Base-by-base conservation (phyloP, 2,113 vertebrate species). In the Sterna hirundo region DNA sequence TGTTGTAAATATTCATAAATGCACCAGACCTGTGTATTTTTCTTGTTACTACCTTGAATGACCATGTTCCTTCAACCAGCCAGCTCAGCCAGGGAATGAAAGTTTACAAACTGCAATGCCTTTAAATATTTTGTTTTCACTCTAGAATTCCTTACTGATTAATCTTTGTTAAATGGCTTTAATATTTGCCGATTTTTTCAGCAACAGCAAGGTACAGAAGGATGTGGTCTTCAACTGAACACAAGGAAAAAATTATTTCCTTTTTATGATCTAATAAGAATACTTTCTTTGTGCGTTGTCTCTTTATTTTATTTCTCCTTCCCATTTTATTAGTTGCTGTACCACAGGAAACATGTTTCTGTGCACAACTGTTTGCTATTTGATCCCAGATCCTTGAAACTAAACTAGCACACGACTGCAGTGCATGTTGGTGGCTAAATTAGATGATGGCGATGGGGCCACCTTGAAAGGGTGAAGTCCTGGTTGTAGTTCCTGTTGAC, bases 161-260 rank as follows among this genome's bases (percentile, higher is more conserved):
- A 82, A 76, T 77, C 71, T 88, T 62, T 91, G 46, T 74, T 36
- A 21, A 72, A 82, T 61, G 49, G 12, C 29, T 94, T 95, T 93
- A 69, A 82, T 54, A 66, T 94, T 79, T 94, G 32, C 58, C 49
- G 80, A 0, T 85, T 90, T 94, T 94, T 95, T 90, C 87, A 96
- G 71, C 71, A 42, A 36, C 75, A 47, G 40, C 44, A 93, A 61
- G 38, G 32, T 27, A 54, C 47, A 66, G 64, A 91, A 91, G 70
- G 29, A 88, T 83, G 58, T 64, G 32, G 62, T 87, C 77, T 83
- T 95, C 89, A 72, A 2, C 2, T 6, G 80, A 87, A 74, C n/a
- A 52, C 30, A 54, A 34, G 68, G 40, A 12, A 22, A 70, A 85
- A 84, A 55, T 17, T 0, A 27, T 23, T 61, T 85, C 4, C 6